A percentile compares a stretch with the other conserved stretches of the same genome.
Evolutionary conservation across 2,113 vertebrate species (phyloP).

Genomic region (human): DNA sequence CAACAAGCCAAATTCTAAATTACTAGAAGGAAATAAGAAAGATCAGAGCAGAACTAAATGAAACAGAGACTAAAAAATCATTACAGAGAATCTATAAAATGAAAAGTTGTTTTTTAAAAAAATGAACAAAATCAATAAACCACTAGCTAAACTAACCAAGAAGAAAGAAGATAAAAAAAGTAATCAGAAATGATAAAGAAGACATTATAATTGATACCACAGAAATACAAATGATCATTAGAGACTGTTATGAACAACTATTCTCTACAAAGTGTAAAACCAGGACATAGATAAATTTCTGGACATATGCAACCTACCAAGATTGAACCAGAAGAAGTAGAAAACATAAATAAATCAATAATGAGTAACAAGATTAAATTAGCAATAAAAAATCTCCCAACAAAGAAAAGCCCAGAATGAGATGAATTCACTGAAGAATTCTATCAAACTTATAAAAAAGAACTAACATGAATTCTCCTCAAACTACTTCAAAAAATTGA

Average conservation of each 20-base stretch:
- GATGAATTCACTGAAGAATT: neutral
- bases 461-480: neutral
- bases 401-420: neutral
- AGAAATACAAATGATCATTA: neutral
- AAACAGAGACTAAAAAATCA: neutral
- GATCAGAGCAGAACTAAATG: neutral
- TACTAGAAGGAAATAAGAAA: neutral
- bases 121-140: neutral
- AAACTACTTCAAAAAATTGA: neutral
- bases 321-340: neutral
- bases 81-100: neutral
- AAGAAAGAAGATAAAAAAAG: neutral
- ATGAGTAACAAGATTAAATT: no score
- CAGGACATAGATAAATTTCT: neutral
- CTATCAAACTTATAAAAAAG: neutral
- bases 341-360: neutral
- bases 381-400: no score
- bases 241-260: neutral
- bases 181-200: neutral
- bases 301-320: neutral
- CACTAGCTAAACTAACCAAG: neutral
- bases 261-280: neutral
- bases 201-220: neutral
- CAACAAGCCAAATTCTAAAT: neutral
- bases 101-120: neutral